Base-by-base conservation (phyloP, 2,797 vertebrate genomes). In the Myioborus melanocephalus region DNA sequence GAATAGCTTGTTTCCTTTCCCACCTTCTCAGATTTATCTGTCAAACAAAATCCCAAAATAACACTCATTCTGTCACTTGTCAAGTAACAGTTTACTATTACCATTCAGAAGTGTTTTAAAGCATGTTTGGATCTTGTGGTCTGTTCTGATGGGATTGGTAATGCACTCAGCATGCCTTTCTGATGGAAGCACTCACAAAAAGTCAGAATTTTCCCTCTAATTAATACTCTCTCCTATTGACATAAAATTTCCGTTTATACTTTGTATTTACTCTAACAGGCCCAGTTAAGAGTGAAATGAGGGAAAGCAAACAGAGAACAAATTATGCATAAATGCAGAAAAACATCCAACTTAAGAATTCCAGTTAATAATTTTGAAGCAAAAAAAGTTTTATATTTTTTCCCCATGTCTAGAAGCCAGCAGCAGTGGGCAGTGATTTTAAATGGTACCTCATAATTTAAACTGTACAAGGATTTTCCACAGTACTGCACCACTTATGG, bases 1-100 rank as follows among this genome's bases (percentile, higher is more conserved):
- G 46, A 87, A 83, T 80, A 64, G 44, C 34, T 92, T 83, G 37
- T 80, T 95, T 92, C 49, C 57, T 85, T 94, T 96, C 79, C 56
- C 82, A 92, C 76, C 60, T 93, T 73, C 87, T 87, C 37, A 59
- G 66, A 84, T 56, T 66, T 52, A 70, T 76, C 47, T 73, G 92
- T 85, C 78, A 94, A 80, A 41, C 23, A 46, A 28, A 35, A n/a
- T 73, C 46, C 24, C 43, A 35, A 75, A 89, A 75, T 68, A 57
- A 60, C 14, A 3, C 28, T 83, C 32, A 83, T 73, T 89, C 66
- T 91, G 78, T 76, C 82, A 73, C 75, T 92, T 95, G 78, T 89
- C 84, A 80, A 79, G 23, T 66, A 82, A 46, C 61, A 70, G 70
- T 69, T 70, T 85, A 84, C 73, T 66, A 30, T 70, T 59, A 53